Evolutionary conservation across 2,113 vertebrate species (phyloP), one percentile per base, ranked within the genome.

Genomic region (Rostratula benghalensis): DNA sequence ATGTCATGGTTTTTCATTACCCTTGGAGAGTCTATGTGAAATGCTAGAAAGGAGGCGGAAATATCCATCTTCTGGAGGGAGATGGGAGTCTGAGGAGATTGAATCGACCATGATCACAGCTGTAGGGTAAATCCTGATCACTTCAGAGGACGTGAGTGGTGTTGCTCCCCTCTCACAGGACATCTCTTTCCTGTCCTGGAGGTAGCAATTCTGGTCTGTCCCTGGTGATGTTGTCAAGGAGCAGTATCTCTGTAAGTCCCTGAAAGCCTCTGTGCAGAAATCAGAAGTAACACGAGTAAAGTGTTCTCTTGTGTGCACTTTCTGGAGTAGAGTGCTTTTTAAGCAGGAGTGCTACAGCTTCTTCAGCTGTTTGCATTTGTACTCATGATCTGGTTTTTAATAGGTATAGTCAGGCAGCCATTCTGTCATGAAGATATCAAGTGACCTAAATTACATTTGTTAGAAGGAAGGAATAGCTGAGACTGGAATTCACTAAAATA

Each of bases 381-480:
- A 73, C 69, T 82, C 68, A 41, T 65, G 93, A 59, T 77, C 16
- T 10, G 71, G 39, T 68, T 97, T 91, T 93, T 90, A 95, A 83
- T 79, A 89, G 84, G 78, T 93, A 35, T 6, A 74, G 91, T 73
- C 81, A 84, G 89, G 65, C 87, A 93, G 71, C 24, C 73, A 37
- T 75, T 95, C 68, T 61, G 61, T 89, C 83, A 96, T 39, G 70
- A 95, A 92, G 83, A 69, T 91, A 94, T 41, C 82, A 76, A 95
- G 93, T 95, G 96, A 94, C 93, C 91, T 96, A 92, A 89, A 96
- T 96, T 69, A 54, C 56, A 73, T 84, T 88, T 0, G 56, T 76
- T 87, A 83, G 70, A 93, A 94, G 77, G 95, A 93, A 94, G 89
- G 81, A 94, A 89, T 69, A 95, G 90, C 91, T 89, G 91, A 94